A percentile compares a stretch with the other conserved stretches of the same genome.
Evolutionary conservation across 2,113 vertebrate species (phyloP).

Genomic region (Sphyrna mokarran): DNA sequence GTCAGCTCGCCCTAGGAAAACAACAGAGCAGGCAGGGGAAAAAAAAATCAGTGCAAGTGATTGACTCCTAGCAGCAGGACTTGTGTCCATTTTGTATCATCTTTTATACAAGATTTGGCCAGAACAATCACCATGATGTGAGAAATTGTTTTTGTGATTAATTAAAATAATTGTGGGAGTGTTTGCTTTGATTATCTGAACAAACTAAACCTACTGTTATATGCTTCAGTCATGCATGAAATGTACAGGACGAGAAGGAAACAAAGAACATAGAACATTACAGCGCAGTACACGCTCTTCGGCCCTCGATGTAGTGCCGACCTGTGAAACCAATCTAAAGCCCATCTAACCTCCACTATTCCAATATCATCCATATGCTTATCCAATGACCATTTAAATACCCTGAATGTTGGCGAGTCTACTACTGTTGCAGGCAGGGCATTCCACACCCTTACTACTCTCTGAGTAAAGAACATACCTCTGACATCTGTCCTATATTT

Average conservation of each 20-base stretch:
- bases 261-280: neutral
- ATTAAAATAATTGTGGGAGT: neutral
- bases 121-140: neutral
- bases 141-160: neutral
- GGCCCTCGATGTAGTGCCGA: too few relatives aligned
- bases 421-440: too few relatives aligned
- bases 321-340: too few relatives aligned
- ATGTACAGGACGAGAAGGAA: neutral
- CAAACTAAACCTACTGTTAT: neutral
- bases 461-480: too few relatives aligned
- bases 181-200: neutral
- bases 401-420: too few relatives aligned
- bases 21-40: neutral
- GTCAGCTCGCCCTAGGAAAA: constrained; percentile 78
- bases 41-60: neutral
- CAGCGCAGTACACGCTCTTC: too few relatives aligned
- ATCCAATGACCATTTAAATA: too few relatives aligned
- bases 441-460: too few relatives aligned
- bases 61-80: neutral
- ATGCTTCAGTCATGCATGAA: neutral
- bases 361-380: too few relatives aligned
- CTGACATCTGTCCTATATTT: too few relatives aligned
- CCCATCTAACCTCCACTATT: too few relatives aligned
- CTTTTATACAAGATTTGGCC: neutral
- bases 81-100: neutral